phyloP scores from a whole-genome alignment of 2,113 vertebrate species.

The Calypte anna region DNA sequence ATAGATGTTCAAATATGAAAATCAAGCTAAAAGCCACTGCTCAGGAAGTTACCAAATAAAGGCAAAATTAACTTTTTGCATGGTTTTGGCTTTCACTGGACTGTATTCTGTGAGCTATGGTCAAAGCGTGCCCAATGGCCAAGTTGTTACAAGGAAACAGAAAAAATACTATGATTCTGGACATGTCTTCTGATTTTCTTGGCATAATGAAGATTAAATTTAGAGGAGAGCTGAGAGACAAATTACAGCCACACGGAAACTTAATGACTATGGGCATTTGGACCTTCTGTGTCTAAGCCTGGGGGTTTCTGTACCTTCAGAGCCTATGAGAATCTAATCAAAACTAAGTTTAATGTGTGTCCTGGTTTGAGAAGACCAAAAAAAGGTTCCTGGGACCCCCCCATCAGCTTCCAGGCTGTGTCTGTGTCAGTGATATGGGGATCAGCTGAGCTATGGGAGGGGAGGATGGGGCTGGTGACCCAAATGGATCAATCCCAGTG shows the following conservation, averaged over 20 bases:
- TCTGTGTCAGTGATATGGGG: too few relatives aligned
- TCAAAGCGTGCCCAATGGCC: neutral
- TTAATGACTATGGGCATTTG: neutral
- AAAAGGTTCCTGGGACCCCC: too few relatives aligned
- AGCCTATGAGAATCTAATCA: neutral
- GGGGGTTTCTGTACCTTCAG: neutral
- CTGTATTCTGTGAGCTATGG: neutral
- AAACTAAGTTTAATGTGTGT: too few relatives aligned
- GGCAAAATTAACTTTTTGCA: neutral
- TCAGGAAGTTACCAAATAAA: neutral
- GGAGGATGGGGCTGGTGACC: too few relatives aligned
- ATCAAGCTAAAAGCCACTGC: neutral
- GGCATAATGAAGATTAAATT: neutral
- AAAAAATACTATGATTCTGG: neutral
- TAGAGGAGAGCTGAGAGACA: neutral
- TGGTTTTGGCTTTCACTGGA: neutral
- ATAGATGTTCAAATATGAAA: neutral
- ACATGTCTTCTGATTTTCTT: rapidly evolving
- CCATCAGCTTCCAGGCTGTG: too few relatives aligned
- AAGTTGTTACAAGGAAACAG: neutral
- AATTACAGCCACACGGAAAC: neutral
- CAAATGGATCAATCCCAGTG: too few relatives aligned
- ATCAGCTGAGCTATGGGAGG: too few relatives aligned
- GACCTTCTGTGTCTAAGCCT: neutral
- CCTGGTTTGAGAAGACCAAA: too few relatives aligned